These are phyloP conservation scores for Danaus chrysippus DNA, from an alignment of 2,888 invertebrate genomes.

Conservation along the genomic window DNA sequence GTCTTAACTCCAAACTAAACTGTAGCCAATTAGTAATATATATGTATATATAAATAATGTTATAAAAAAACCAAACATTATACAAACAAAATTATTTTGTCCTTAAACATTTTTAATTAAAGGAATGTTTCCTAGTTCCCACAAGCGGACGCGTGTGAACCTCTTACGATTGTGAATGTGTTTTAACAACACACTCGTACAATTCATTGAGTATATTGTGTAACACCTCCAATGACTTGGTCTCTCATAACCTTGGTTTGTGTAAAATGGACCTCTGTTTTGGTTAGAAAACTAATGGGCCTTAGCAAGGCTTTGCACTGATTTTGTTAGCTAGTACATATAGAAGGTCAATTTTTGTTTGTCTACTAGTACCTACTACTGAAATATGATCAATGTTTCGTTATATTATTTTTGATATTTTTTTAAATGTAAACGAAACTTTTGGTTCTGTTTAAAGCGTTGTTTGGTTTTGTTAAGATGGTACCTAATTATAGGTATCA, in stretches of 20 bases:
- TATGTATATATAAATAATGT: too few species aligned
- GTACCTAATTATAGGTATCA: too few species aligned
- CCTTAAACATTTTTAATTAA: slow-evolving; percentile 14
- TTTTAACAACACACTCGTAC: slow-evolving; percentile 40
- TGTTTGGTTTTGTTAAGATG: too few species aligned
- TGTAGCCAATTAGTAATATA: too few species aligned
- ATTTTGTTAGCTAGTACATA: not conserved
- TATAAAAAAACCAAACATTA: not conserved
- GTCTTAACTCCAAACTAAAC: too few species aligned
- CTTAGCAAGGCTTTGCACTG: slow-evolving; percentile 16
- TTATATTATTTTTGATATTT: too few species aligned
- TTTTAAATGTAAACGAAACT: too few species aligned
- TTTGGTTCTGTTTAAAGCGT: too few species aligned
- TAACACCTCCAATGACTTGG: slow-evolving; percentile 57
- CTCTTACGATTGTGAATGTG: slow-evolving; percentile 68
- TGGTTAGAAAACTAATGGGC: slow-evolving; percentile 29
- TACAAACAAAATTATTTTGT: slow-evolving; percentile 21
- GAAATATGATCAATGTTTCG: too few species aligned
- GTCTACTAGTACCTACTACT: too few species aligned
- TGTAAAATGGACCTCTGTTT: slow-evolving; percentile 49
- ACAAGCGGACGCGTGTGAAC: slow-evolving; percentile 58
- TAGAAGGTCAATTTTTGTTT: too few species aligned
- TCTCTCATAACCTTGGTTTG: slow-evolving; percentile 56
- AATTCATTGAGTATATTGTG: slow-evolving; percentile 54
- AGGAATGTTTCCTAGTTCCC: slow-evolving; percentile 30